Base-by-base conservation (phyloP, 2,797 vertebrate genomes). In the Enteromius treurensis region DNA sequence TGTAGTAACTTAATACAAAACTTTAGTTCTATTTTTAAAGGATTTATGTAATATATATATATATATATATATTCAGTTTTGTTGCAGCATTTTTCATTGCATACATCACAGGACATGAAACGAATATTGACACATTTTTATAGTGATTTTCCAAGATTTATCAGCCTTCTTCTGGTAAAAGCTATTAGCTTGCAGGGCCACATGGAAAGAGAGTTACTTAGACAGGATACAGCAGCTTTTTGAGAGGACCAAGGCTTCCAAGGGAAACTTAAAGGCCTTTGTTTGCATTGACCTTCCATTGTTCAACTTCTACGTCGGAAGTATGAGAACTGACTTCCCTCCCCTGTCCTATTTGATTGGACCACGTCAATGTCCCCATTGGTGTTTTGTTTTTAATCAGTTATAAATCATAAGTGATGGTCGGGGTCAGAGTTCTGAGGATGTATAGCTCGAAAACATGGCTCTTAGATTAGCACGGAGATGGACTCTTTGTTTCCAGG, bases 241-340 rank as follows among this genome's bases (percentile, higher is more conserved):
- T 49, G 67, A 42, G 32, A 74, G 5, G 78, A 2, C 77, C 64
- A 47, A 77, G 49, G 14, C 75, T 90, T 91, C 83, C 83, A 82
- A 51, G 47, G 75, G 60, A 86, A 86, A 71, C 53, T 49, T 34
- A 11, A 23, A 86, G 71, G 80, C 53, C 81, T 83, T 71, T 77
- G 77, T 88, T 88, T 84, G 69, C 60, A 79, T 37, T 86, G 83
- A 80, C 85, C 79, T 83, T 79, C 78, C 42, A 88, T 88, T 88
- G 65, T 86, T 81, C 77, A 74, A 84, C 29, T 45, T 69, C 76
- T 83, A 68, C 71, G 9, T 58, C 23, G 69, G 68, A 82, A 40
- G 40, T 55, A 51, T 85, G 70, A 80, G 74, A 80, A 55, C 21
- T 84, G 23, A 42, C 74, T 82, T 34, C 84, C 62, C 68, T 34